A percentile compares a stretch with the other conserved stretches of the same genome.
Evolutionary conservation across 2,113 vertebrate genomes (phyloP).

Genomic region (Plestiodon gilberti): DNA sequence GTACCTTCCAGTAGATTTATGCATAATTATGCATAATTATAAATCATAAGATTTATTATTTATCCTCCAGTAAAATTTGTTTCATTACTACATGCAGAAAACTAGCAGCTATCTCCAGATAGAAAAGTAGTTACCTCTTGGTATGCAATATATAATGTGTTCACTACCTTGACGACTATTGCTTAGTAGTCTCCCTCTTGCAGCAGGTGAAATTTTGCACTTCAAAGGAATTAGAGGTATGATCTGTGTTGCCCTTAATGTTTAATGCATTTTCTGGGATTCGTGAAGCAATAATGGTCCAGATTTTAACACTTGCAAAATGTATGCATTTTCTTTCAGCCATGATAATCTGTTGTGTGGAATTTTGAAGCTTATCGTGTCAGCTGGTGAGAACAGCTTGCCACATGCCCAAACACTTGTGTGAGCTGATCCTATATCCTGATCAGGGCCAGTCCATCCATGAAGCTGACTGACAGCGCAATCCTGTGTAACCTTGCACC

Average conservation of each 20-base stretch:
- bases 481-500: too few species aligned
- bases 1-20: not conserved
- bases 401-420: not conserved
- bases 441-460: too few species aligned
- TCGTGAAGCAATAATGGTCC: not conserved
- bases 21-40: too few species aligned
- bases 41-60: too few species aligned
- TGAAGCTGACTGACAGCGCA: too few species aligned
- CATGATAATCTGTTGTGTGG: not conserved
- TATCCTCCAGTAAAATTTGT: not conserved
- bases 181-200: not conserved
- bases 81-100: not conserved
- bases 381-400: not conserved
- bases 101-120: not conserved
- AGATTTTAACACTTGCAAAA: not conserved
- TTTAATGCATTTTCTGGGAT: slow-evolving; percentile 10
- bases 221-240: slow-evolving; percentile 9
- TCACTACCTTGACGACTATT: not conserved
- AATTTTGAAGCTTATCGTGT: not conserved
- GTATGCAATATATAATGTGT: not conserved
- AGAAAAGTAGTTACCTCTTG: not conserved
- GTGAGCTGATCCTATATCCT: not conserved
- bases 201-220: slow-evolving; percentile 7
- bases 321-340: not conserved
- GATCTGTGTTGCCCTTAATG: slow-evolving; percentile 9